These are phyloP conservation scores for Iguana delicatissima DNA, from an alignment of 2,797 vertebrate genomes.

Conservation along the genomic window DNA sequence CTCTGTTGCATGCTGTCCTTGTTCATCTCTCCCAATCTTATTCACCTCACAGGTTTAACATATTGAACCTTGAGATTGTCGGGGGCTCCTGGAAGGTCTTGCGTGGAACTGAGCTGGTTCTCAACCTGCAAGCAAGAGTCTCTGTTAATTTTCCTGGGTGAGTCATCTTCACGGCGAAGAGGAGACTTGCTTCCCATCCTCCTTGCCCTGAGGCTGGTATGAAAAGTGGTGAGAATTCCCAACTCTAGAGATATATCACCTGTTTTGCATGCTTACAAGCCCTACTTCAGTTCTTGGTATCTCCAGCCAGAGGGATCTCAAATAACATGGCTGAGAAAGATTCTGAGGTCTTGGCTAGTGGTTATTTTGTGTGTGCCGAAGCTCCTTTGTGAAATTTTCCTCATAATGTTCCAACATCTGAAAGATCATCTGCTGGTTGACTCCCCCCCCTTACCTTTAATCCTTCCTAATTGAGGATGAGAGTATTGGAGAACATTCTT, in stretches of 20 bases:
- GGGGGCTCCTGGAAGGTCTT: conserved; percentile 53
- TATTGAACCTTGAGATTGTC: conserved; percentile 43
- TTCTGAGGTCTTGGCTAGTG: neutral
- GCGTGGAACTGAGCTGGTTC: fast-evolving
- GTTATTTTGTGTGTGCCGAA: neutral
- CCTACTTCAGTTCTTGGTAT: neutral
- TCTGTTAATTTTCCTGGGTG: conserved; percentile 64
- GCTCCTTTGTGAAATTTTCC: no score
- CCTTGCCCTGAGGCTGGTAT: neutral
- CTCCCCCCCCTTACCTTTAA: no score
- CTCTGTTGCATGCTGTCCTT: neutral
- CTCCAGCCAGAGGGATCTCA: neutral
- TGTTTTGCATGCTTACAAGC: neutral
- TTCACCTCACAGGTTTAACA: conserved; percentile 47
- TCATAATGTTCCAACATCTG: no score
- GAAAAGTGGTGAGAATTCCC: neutral
- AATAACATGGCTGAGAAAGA: neutral
- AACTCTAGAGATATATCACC: neutral
- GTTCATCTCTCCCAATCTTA: neutral
- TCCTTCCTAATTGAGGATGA: no score
- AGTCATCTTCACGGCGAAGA: conserved; percentile 22
- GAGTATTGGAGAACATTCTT: no score
- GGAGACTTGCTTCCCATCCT: neutral
- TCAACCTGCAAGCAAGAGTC: conserved; percentile 68
- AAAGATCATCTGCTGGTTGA: no score